These are phyloP conservation scores for Drosophila tanythrix DNA, from an alignment of 2,888 invertebrate genomes.

Conservation along the genomic window DNA sequence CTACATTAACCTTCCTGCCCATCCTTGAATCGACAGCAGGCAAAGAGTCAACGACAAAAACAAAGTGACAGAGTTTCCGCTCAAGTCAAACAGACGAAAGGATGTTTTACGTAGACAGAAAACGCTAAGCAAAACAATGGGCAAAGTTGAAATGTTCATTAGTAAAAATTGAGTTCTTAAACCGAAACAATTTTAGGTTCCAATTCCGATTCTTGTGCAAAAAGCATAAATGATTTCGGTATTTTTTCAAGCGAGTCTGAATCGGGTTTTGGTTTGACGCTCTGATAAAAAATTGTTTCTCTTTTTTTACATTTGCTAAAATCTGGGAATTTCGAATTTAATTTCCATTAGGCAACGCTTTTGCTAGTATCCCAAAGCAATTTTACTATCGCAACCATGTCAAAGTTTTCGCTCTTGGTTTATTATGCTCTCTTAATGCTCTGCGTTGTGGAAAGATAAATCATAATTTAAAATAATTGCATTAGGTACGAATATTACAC, in stretches of 20 bases:
- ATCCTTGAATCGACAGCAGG: constrained; percentile 18
- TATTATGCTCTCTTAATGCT: not conserved
- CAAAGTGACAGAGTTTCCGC: constrained; percentile 44
- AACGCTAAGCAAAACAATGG: not conserved
- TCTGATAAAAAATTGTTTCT: not conserved
- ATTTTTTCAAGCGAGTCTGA: not conserved
- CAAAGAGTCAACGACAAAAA: constrained; percentile 45
- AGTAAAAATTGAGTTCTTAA: not conserved
- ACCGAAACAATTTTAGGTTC: not conserved
- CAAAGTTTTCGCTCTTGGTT: not conserved
- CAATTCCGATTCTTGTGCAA: not conserved
- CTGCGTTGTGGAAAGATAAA: not conserved
- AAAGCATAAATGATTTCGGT: not conserved
- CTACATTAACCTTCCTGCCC: constrained; percentile 16
- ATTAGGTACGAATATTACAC: not conserved
- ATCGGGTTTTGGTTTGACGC: not conserved
- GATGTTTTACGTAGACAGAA: constrained; percentile 11
- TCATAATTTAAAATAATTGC: not conserved
- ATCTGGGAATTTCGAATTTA: not conserved
- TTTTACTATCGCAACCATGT: not conserved
- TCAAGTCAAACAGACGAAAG: constrained; percentile 34
- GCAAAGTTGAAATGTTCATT: not conserved
- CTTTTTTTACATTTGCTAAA: fast-evolving
- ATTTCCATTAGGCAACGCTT: not conserved
- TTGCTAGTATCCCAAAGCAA: not conserved